Evolutionary conservation across 2,113 vertebrate genomes (phyloP), one percentile per base, ranked within the genome.

Genomic region (Poicephalus meyeri): DNA sequence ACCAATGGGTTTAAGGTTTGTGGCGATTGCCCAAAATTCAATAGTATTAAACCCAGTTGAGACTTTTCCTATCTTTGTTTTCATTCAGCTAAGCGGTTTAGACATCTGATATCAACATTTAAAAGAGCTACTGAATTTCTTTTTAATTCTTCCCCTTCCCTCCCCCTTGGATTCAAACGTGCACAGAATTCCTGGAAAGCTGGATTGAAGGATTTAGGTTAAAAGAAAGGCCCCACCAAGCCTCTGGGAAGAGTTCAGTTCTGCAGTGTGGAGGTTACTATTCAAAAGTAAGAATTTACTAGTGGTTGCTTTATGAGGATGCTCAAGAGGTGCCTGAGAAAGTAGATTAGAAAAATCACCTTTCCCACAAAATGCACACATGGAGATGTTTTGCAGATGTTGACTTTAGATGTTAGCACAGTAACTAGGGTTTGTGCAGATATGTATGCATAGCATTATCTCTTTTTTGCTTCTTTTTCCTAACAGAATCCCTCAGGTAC

Each of bases 301-400:
- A 92, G 74, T 7, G 15, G 74, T 71, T 65, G 78, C 80, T 94
- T 96, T 95, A 95, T 70, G 74, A 93, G 68, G 26, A 90, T 91
- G 50, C 42, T 66, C 76, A 41, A 80, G 86, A 92, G 66, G 53
- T 93, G 83, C 70, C 80, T 70, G 53, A 93, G 86, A 93, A 93
- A 92, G 49, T 3, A 81, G 65, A 82, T 80, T 58, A 84, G 61
- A 85, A 95, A 89, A 93, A 89, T 89, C 88, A 91, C 88, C 77
- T 91, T 92, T 82, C 70, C 86, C 65, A 76, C 58, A 85, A 93
- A 94, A 85, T 1, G 49, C 65, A 91, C 73, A 58, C 13, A 49
- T 33, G 53, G 65, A 95, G 55, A 86, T 88, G 86, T 68, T 94
- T 95, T 95, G 83, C 80, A 95, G 84, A 85, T 87, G 95, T 92